Conservation (phyloP, 2,797 vertebrate species). For the Hydrophis major region DNA sequence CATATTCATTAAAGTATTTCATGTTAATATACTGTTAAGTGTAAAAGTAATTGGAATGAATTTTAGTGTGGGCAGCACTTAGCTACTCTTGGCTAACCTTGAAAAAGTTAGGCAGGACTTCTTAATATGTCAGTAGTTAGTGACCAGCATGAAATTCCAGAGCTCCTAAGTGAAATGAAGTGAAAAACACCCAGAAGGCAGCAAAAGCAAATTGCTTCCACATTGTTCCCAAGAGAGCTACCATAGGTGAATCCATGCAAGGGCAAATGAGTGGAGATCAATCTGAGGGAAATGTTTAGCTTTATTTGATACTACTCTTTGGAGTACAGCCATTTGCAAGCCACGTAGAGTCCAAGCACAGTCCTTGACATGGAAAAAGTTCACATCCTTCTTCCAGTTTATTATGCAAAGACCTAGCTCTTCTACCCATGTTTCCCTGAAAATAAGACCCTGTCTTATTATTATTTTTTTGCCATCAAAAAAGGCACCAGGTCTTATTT, state of each 20-base stretch:
- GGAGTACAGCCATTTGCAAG: not conserved
- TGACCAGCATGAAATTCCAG: not conserved
- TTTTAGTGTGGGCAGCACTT: not conserved
- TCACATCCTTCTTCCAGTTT: not conserved
- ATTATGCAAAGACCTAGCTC: not conserved
- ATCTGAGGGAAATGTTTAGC: not conserved
- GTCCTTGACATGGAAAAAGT: not conserved
- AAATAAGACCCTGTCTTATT: no score
- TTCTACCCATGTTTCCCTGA: no score
- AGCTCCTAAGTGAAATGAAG: not conserved
- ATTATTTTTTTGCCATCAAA: no score
- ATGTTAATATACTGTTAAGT: not conserved
- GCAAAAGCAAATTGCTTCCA: not conserved
- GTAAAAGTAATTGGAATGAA: not conserved
- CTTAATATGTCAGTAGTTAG: not conserved
- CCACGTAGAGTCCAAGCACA: not conserved
- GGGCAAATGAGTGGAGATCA: not conserved
- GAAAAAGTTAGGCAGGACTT: not conserved
- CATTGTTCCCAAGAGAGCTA: not conserved
- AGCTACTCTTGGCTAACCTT: not conserved
- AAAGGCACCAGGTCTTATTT: no score
- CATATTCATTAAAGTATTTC: not conserved
- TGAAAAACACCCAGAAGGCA: not conserved
- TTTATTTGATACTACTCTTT: not conserved
- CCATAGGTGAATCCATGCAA: not conserved